Percentiles rank a stretch among this genome's conserved stretches.
Evolutionary conservation across 1,140 invertebrate genomes (phyloP).

Genomic region (Apis dorsata): DNA sequence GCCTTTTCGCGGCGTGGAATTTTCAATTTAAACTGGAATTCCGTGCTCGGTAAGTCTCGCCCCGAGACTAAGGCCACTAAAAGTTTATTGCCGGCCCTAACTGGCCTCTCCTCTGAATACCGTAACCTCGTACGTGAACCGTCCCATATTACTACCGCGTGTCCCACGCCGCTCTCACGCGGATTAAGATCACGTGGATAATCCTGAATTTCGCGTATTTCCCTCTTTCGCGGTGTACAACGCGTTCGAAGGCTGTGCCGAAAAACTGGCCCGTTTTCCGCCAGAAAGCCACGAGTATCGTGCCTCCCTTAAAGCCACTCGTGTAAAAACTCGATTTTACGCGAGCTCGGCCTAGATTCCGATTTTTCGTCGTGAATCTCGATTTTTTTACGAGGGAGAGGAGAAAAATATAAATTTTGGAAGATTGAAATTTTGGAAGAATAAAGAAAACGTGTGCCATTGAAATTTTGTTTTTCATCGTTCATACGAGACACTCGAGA

Average conservation of each 20-base stretch:
- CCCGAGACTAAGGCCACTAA: neutral
- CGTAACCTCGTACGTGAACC: neutral
- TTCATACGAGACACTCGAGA: no score
- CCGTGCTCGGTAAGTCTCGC: neutral
- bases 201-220: slow-evolving; percentile 17
- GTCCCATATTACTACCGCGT: neutral
- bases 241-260: no score
- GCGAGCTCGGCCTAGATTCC: neutral
- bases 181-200: slow-evolving; percentile 36
- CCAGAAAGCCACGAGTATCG: no score
- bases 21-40: slow-evolving; percentile 46
- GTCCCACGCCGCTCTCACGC: slow-evolving; percentile 1
- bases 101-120: neutral
- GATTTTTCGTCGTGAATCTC: neutral
- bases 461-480: no score
- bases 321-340: slow-evolving; percentile 4
- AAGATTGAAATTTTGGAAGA: no score
- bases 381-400: no score
- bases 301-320: neutral
- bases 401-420: no score
- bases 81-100: slow-evolving; percentile 36
- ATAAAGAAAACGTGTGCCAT: no score
- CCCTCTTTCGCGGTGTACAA: no score
- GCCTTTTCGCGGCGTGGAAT: slow-evolving; percentile 29
- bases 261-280: neutral